phyloP scores from a whole-genome alignment of 2,888 invertebrate genomes.

The Drosophila mettleri region DNA sequence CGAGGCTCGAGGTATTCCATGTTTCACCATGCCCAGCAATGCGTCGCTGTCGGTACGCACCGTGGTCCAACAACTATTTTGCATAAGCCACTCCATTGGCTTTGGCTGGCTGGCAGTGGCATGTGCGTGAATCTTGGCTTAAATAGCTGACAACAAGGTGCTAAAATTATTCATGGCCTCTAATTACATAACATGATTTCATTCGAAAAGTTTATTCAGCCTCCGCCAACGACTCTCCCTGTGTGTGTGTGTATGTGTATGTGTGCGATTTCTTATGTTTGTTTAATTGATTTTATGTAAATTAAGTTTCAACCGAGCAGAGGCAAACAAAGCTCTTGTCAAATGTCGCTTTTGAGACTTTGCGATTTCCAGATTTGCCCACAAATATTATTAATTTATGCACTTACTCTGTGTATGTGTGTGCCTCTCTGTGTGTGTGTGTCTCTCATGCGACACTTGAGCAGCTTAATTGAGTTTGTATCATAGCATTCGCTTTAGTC shows the following conservation, averaged over 20 bases:
- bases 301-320: constrained; percentile 53
- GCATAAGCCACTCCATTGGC: constrained; percentile 70
- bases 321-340: constrained; percentile 32
- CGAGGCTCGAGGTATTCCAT: constrained; percentile 25
- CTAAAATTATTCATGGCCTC: constrained; percentile 80
- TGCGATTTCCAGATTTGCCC: constrained; percentile 10
- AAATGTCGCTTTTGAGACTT: constrained; percentile 32
- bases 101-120: too few species aligned
- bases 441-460: constrained; percentile 43
- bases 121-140: constrained; percentile 46
- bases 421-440: constrained; percentile 14
- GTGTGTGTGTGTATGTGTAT: constrained; percentile 16
- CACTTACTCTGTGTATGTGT: constrained; percentile 33
- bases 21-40: constrained; percentile 1
- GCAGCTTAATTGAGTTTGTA: constrained; percentile 43
- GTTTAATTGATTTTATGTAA: constrained; percentile 80
- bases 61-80: constrained; percentile 63
- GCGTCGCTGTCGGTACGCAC: constrained; percentile 56
- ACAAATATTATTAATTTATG: constrained; percentile 68
- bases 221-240: constrained; percentile 6
- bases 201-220: constrained; percentile 56
- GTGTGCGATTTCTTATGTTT: constrained; percentile 40
- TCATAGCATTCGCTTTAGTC: constrained; percentile 9
- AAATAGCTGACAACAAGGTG: constrained; percentile 75
- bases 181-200: constrained; percentile 80